A percentile compares a stretch with the other conserved stretches of the same genome.
phyloP scores from a whole-genome alignment of 2,797 vertebrate genomes.

The Gobionotothen gibberifrons region DNA sequence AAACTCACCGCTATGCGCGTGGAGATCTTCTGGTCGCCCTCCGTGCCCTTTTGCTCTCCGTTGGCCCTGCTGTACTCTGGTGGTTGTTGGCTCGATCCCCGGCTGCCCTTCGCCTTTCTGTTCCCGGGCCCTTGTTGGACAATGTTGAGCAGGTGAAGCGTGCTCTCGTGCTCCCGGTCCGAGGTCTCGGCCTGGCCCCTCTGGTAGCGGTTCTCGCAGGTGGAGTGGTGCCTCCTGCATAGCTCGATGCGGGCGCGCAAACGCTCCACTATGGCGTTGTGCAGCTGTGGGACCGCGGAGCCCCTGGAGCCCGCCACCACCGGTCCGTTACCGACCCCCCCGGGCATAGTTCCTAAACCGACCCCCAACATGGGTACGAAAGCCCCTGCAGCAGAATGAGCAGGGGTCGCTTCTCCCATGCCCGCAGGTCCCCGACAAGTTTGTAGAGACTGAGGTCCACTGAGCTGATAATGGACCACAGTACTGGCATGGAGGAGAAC shows the following conservation, averaged over 20 bases:
- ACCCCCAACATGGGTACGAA: conserved; percentile 85
- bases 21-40: conserved; percentile 88
- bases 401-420: conserved; percentile 95
- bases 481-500: conserved; percentile 59
- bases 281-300: conserved; percentile 89
- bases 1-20: conserved; percentile 93
- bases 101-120: conserved; percentile 88
- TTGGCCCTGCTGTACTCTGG: conserved; percentile 82
- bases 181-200: conserved; percentile 92
- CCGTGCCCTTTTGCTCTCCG: conserved; percentile 78
- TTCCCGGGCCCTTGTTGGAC: conserved; percentile 91
- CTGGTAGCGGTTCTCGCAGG: conserved; percentile 93
- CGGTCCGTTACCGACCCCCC: conserved; percentile 71
- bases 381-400: conserved; percentile 87
- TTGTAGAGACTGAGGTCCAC: conserved; percentile 63
- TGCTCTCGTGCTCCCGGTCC: conserved; percentile 93
- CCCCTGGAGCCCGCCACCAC: conserved; percentile 81
- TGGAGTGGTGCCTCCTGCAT: conserved; percentile 94
- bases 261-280: conserved; percentile 96
- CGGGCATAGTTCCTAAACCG: conserved; percentile 84
- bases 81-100: conserved; percentile 82
- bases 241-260: conserved; percentile 94
- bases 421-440: conserved; percentile 62
- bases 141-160: conserved; percentile 92
- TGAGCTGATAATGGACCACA: conserved; percentile 60